Evolutionary conservation across 2,797 vertebrate species (phyloP), one percentile per base, ranked within the genome.

Genomic region (Orestias chungarensis): DNA sequence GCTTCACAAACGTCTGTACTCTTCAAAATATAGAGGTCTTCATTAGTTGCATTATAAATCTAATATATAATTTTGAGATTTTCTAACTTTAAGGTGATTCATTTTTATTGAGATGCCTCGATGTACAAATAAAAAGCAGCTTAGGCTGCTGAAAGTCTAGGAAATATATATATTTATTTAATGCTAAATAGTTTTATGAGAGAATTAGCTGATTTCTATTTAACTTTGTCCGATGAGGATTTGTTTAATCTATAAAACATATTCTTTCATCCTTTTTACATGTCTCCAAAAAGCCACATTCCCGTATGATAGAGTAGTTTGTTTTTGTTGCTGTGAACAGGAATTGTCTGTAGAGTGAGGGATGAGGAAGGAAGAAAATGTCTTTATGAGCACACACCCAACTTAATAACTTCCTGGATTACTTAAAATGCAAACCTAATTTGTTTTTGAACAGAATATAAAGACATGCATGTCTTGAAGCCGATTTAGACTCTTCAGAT

Each of bases 381-480:
- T 44, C 44, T 59, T 47, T 23, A 44, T 65, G 52, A 68, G 23
- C 18, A 8, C 27, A 74, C 67, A 69, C 71, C 47, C 68, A 29
- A 35, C 8, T 61, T 38, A 61, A 61, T 18, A 55, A 55, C 35
- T 65, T 74, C 38, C 46, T 57, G 64, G 25, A 66, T 44, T 66
- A 79, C 80, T 35, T 8, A 11, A n/a, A 49, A 27, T 14, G 44
- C 31, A 50, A 35, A 81, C 82, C 35, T 71, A 3, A 33, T 69
- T 74, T 65, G 38, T 25, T 46, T 43, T 23, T 1, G n/a, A 50
- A 14, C 49, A 14, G 66, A 57, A 68, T 86, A 87, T 85, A 86
- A 90, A 86, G 44, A 38, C 35, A 33, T 40, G 17, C 33, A 29
- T 31, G 64, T 44, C 10, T 61, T 27, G 25, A 44, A 40, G 12